Conservation (phyloP, 2,888 invertebrate species). For the Leptogaster cylindrica region DNA sequence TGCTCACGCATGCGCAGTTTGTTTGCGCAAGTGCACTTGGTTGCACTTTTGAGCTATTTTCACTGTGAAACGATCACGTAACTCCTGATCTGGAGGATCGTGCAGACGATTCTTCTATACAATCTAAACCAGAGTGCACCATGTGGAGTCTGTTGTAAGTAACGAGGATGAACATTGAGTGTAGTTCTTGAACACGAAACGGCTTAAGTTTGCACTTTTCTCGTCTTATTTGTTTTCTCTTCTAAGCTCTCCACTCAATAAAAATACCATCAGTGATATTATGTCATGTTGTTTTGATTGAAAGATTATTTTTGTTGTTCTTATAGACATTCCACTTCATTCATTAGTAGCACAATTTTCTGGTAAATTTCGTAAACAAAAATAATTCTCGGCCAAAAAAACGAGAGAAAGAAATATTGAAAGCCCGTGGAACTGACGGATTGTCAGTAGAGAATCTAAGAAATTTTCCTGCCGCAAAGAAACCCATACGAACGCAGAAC, state of each 20-base stretch:
- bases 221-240: background rate
- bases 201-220: background rate
- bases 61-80: conserved; percentile 14
- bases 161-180: too few species aligned
- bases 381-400: background rate
- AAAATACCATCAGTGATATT: too few species aligned
- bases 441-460: background rate
- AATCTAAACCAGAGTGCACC: background rate
- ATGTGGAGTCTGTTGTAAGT: conserved; percentile 7
- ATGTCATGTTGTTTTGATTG: too few species aligned
- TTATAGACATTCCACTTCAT: too few species aligned
- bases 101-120: background rate
- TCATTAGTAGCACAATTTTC: conserved; percentile 7
- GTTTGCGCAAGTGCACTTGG: conserved; percentile 5
- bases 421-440: background rate
- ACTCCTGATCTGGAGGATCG: background rate
- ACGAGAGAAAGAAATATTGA: background rate
- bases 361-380: conserved; percentile 7
- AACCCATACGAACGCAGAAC: background rate
- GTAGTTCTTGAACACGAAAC: background rate
- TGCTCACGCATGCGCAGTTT: conserved; percentile 5
- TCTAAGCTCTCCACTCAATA: background rate
- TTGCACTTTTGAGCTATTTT: conserved; percentile 26
- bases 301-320: too few species aligned
- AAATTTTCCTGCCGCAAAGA: background rate